Conservation (phyloP, 2,113 vertebrate species). For the Phrynosoma blainvillii region DNA sequence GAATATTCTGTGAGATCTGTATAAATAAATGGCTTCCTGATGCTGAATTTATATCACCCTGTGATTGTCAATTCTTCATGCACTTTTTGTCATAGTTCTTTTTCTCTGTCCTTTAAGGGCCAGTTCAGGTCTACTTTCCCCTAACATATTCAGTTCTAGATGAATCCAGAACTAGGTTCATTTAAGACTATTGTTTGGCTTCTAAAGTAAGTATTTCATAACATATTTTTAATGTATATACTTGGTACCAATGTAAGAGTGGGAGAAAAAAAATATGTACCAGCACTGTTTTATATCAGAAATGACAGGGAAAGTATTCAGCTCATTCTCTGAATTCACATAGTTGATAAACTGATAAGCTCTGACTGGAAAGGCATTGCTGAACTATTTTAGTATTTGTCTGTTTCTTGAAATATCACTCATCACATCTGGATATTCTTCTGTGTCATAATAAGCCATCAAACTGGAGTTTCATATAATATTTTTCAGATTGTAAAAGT, state of each 20-base stretch:
- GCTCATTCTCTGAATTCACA: constrained; percentile 30
- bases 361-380: constrained; percentile 37
- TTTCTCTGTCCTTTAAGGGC: neutral
- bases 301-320: constrained; percentile 62
- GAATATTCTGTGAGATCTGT: neutral
- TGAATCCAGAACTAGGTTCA: neutral
- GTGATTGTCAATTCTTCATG: neutral
- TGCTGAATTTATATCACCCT: neutral
- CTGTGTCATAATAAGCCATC: constrained; percentile 28
- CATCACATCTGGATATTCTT: constrained; percentile 40
- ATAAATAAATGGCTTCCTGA: neutral
- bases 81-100: neutral
- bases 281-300: constrained; percentile 62
- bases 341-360: constrained; percentile 56
- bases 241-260: constrained; percentile 35
- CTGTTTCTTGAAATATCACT: constrained; percentile 34
- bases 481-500: constrained; percentile 37
- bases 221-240: constrained; percentile 35
- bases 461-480: constrained; percentile 16
- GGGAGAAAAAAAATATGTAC: constrained; percentile 44
- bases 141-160: neutral
- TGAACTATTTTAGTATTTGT: constrained; percentile 42
- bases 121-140: constrained; percentile 19
- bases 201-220: neutral
- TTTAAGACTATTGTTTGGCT: constrained; percentile 31